Evolutionary conservation across 2,113 vertebrate genomes (phyloP).

Genomic region (Cyprinodon brontotheroides): DNA sequence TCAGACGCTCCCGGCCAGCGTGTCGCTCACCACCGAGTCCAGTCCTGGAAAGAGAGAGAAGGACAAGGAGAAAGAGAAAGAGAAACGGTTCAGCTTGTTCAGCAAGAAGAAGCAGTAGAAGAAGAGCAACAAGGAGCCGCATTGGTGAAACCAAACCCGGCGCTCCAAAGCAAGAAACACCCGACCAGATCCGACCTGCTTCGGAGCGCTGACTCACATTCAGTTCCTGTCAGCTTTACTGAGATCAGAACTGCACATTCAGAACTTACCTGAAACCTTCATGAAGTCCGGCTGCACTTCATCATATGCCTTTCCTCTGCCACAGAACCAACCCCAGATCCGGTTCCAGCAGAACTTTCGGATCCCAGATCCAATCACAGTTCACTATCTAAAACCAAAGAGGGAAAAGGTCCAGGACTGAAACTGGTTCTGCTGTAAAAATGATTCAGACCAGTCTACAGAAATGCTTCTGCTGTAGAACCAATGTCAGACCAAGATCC

Average conservation of each 20-base stretch:
- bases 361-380: no score
- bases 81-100: constrained; percentile 97
- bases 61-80: constrained; percentile 93
- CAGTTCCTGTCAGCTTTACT: not conserved
- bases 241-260: not conserved
- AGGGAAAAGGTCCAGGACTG: no score
- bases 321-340: not conserved
- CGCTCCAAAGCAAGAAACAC: not conserved
- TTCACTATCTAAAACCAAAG: no score
- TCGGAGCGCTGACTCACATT: not conserved
- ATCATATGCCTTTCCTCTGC: not conserved
- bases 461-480: not conserved
- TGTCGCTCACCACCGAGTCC: constrained; percentile 88
- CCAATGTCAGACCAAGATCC: not conserved
- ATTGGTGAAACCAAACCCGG: constrained; percentile 30
- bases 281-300: not conserved
- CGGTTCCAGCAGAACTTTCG: no score
- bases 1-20: constrained; percentile 90
- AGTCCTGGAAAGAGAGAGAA: constrained; percentile 94
- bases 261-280: not conserved
- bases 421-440: not conserved
- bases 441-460: not conserved
- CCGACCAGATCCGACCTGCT: not conserved
- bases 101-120: constrained; percentile 96
- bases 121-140: not conserved